Conservation (phyloP, 2,888 invertebrate species). For the Halocaridina rubra region DNA sequence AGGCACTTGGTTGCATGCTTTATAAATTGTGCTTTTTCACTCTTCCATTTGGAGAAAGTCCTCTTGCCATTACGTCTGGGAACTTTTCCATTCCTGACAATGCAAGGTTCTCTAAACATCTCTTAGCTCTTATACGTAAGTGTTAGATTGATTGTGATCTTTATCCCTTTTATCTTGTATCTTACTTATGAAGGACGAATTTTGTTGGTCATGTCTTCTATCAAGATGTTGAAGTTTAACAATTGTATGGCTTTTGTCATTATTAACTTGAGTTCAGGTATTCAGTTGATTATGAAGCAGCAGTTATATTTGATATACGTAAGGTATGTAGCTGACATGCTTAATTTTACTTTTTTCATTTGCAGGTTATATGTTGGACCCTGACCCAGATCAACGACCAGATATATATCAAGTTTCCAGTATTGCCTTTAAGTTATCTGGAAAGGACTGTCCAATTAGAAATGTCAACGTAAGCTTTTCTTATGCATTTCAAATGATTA, state of each 20-base stretch:
- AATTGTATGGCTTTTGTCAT: background rate
- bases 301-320: no score
- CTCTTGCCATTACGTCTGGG: conserved; percentile 91
- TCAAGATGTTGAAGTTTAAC: background rate
- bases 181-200: no score
- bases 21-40: conserved; percentile 91
- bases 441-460: conserved; percentile 82
- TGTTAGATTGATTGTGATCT: no score
- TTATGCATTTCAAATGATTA: no score
- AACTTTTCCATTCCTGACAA: conserved; percentile 86
- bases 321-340: no score
- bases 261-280: background rate
- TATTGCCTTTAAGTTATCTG: conserved; percentile 76
- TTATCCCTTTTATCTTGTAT: no score
- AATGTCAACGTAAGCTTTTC: conserved; percentile 77
- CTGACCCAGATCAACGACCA: conserved; percentile 83
- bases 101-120: conserved; percentile 73
- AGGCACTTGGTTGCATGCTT: conserved; percentile 88
- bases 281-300: background rate
- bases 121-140: conserved; percentile 81
- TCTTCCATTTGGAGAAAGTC: conserved; percentile 90
- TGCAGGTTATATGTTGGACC: conserved; percentile 84
- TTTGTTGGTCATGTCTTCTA: no score
- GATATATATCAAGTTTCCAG: conserved; percentile 76
- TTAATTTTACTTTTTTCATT: conserved; percentile 66